Conservation (phyloP, 2,113 vertebrate species). For the Lagopus leucura region DNA sequence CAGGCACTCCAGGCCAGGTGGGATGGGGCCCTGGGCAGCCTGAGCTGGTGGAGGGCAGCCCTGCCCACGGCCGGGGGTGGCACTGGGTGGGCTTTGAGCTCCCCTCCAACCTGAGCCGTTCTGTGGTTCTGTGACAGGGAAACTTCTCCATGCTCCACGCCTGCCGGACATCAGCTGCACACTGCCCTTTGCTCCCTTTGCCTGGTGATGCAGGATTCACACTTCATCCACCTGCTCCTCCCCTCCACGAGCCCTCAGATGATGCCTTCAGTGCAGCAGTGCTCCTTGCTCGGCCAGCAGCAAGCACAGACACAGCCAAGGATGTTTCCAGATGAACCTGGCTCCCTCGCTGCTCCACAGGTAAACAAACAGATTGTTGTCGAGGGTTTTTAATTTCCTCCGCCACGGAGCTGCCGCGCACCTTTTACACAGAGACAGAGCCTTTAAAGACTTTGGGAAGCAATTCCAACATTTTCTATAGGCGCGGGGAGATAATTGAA, state of each 20-base stretch:
- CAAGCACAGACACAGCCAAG: background rate
- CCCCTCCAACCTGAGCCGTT: no score
- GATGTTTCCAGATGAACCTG: background rate
- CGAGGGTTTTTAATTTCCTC: conserved; percentile 28
- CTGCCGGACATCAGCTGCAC: no score
- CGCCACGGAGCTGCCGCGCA: background rate
- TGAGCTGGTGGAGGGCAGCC: no score
- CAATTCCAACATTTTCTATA: conserved; percentile 71
- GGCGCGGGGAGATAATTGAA: conserved; percentile 75
- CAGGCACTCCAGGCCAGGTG: no score
- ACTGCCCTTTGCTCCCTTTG: no score
- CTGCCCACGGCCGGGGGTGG: no score
- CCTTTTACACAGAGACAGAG: conserved; percentile 34
- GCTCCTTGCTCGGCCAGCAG: background rate
- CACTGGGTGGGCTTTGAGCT: no score
- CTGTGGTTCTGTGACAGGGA: no score
- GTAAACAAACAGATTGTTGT: conserved; percentile 50
- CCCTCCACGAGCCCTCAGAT: no score
- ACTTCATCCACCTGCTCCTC: background rate
- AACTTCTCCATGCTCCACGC: no score
- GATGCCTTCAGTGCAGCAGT: background rate
- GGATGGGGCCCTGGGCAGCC: no score
- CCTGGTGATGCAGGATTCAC: no score
- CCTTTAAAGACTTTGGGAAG: conserved; percentile 76
- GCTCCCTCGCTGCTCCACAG: conserved; percentile 45